Conservation (phyloP, 2,797 vertebrate species). For the Hyperoplus lanceolatus region DNA sequence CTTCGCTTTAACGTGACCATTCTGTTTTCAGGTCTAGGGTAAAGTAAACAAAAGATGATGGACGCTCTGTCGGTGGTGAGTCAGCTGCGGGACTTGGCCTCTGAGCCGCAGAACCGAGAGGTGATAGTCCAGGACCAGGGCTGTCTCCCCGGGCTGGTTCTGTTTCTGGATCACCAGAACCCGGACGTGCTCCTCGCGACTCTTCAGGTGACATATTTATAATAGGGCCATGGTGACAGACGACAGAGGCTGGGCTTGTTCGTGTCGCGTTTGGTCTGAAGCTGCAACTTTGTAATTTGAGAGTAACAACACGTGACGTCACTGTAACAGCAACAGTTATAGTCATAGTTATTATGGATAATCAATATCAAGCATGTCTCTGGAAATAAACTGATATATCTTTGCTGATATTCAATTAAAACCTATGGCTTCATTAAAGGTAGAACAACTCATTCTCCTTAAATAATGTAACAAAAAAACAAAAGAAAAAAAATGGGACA, state of each 20-base stretch:
- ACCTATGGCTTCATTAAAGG: neutral
- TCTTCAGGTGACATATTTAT: conserved; percentile 75
- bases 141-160: conserved; percentile 86
- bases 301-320: neutral
- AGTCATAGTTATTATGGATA: neutral
- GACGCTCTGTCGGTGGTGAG: conserved; percentile 85
- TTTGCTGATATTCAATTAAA: neutral
- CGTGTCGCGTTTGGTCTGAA: no score
- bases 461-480: neutral
- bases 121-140: conserved; percentile 87
- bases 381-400: neutral
- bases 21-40: conserved; percentile 10
- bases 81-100: conserved; percentile 86
- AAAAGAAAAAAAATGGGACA: neutral
- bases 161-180: conserved; percentile 86
- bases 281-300: neutral
- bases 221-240: neutral
- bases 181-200: conserved; percentile 81
- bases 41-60: conserved; percentile 68
- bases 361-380: neutral
- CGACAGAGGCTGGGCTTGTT: no score
- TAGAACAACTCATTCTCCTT: neutral
- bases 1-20: neutral
- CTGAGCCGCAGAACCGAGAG: conserved; percentile 86
- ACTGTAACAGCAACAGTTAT: no score